Evolutionary conservation across 2,113 vertebrate species (phyloP), one percentile per base, ranked within the genome.

Genomic region (Sinosuthora webbiana): DNA sequence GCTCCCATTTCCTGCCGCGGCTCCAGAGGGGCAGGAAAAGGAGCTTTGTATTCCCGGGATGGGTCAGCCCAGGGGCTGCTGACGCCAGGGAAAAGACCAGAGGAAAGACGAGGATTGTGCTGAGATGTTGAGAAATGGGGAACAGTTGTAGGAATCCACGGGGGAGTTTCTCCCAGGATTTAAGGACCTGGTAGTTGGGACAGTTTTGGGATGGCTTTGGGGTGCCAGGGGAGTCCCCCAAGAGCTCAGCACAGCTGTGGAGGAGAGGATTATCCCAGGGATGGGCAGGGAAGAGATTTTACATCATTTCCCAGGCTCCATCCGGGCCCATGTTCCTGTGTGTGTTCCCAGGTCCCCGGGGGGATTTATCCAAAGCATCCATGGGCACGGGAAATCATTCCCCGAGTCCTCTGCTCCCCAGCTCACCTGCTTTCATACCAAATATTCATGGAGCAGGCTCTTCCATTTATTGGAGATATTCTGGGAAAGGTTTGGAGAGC

Each of bases 391-490:
- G 68, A 42, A 63, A 42, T 7, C 77, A 18, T 5, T 3, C 94
- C 35, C 94, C 28, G 80, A 95, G 87, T 35, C 81, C 80, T 80
- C 19, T 9, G 41, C 62, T 83, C 76, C 57, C 87, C 83, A 78
- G 30, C 52, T 83, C 77, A 65, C 31, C 73, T 57, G 71, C 75
- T 89, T 67, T 88, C 95, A 84, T 17, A 63, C 11, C 82, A 57
- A 22, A 13, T 45, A 52, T 87, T 93, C 91, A 62, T 47, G 41
- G 73, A 65, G 42, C 21, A 11, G 55, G 47, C 49, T 88, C 93
- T 83, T 87, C 65, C 86, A 94, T 94, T 90, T 88, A 42, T 59
- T 70, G 42, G 88, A 92, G 94, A 89, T 93, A 31, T 83, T 91
- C 92, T 89, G 45, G 45, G 73, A 28, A 60, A 86, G 74, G 39